Base-by-base conservation (phyloP, 2,113 vertebrate species). In the Leucoraja erinaceus region DNA sequence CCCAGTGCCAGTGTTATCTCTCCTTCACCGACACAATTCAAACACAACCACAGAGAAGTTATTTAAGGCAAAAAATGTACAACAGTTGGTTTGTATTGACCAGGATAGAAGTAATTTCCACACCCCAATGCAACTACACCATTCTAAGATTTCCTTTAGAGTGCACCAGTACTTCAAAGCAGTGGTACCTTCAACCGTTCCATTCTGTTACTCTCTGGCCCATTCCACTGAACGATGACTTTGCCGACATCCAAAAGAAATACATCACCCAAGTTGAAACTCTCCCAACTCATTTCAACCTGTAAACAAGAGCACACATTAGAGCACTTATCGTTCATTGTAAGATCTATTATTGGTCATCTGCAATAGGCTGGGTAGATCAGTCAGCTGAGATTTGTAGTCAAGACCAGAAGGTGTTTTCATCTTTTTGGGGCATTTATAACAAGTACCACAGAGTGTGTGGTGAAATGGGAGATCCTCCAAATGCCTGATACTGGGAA, bases 141-240 rank as follows among this genome's bases (percentile, higher is more conserved):
- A 68, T 68, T 68, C 11, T 12, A 68, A 9, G 10, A 68, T 16
- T 11, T 1, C 66, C 38, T 47, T 47, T 47, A 47, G 38, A 3
- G 38, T 47, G 38, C 38, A 47, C 38, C 38, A 68, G 66, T 10
- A 68, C 11, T 68, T 68, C 66, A 14, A 68, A 16, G 16, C 66
- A 68, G 22, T 10, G 6, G 0, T 93, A 98, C 98, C 96, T 98
- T 98, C 0, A 98, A 96, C 10, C 96, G 96, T 93, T 98, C 98
- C 92, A 97, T 95, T 25, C 70, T 96, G 95, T 97, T 98, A 94
- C 98, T 97, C 38, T 97, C 95, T 0, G 97, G 97, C 18, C 98
- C 98, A 0, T 98, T 98, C 98, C 98, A 98, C 93, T 98, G 98
- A 93, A 98, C 68, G 0, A 98, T 97, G 92, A 94, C 95, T 93